phyloP scores from a whole-genome alignment of 2,888 invertebrate genomes.

The Microdon myrmicae region DNA sequence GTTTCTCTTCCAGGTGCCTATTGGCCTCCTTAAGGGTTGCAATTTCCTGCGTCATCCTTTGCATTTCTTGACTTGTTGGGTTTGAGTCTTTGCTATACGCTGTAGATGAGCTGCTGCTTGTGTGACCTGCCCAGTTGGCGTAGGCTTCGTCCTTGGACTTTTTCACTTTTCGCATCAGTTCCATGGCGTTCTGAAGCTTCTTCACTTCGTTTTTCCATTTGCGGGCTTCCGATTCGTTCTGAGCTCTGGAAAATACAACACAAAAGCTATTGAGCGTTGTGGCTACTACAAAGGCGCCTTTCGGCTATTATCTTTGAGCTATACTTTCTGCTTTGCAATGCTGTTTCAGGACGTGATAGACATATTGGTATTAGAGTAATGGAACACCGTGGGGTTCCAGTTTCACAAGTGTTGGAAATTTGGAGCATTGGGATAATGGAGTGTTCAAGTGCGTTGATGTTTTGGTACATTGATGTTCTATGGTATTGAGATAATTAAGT shows the following conservation, averaged over 20 bases:
- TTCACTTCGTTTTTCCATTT: conserved; percentile 72
- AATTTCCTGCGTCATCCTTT: conserved; percentile 69
- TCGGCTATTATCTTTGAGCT: too few species aligned
- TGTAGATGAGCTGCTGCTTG: conserved; percentile 10
- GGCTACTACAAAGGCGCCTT: background rate
- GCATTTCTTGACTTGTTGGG: conserved; percentile 62
- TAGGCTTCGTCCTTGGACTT: conserved; percentile 55
- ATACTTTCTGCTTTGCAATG: too few species aligned
- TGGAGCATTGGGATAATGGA: too few species aligned
- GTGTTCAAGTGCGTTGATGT: too few species aligned
- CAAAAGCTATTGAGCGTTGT: too few species aligned
- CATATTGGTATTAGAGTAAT: too few species aligned
- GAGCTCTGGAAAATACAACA: conserved; percentile 66
- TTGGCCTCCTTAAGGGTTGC: conserved; percentile 73
- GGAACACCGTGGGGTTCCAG: too few species aligned
- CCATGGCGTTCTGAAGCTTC: conserved; percentile 71
- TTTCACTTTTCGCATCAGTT: conserved; percentile 62
- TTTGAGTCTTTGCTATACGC: conserved; percentile 52
- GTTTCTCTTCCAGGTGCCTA: conserved; percentile 75
- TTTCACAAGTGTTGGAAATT: too few species aligned
- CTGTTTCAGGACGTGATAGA: background rate
- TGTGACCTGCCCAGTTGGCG: conserved; percentile 32
- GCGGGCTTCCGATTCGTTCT: conserved; percentile 71
- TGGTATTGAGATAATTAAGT: too few species aligned
- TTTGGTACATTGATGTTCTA: too few species aligned